These are phyloP conservation scores for Anarrhichthys ocellatus DNA, from an alignment of 2,113 vertebrate genomes.

Conservation along the genomic window DNA sequence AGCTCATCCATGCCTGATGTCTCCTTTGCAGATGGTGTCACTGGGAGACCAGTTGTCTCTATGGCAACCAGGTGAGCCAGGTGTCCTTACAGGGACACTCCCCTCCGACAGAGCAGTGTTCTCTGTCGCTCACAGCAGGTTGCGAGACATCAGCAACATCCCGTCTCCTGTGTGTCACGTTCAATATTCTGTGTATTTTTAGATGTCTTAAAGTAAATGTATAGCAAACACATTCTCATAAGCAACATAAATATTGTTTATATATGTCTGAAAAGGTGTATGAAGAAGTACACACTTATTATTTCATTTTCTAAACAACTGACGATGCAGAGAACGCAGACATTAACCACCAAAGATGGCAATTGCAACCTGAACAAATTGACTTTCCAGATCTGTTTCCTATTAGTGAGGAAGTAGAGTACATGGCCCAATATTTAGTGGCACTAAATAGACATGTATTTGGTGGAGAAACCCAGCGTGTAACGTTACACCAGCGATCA, in stretches of 20 bases:
- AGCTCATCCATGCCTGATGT: constrained; percentile 13
- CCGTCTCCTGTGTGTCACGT: not conserved
- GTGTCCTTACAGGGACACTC: constrained; percentile 31
- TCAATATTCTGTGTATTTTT: not conserved
- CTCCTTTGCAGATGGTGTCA: constrained; percentile 9
- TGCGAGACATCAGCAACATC: not conserved
- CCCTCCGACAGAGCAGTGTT: not conserved
- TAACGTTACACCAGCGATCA: too few relatives aligned
- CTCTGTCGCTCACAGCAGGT: not conserved
- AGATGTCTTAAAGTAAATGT: not conserved
- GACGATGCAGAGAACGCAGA: too few relatives aligned
- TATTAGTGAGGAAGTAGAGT: too few relatives aligned
- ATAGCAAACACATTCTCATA: not conserved
- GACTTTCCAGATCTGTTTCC: too few relatives aligned
- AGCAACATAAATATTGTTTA: not conserved
- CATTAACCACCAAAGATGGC: too few relatives aligned
- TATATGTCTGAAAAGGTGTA: not conserved
- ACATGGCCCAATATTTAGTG: too few relatives aligned
- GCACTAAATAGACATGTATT: too few relatives aligned
- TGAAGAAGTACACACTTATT: too few relatives aligned
- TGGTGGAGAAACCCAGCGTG: too few relatives aligned
- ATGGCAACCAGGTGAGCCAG: constrained; percentile 66
- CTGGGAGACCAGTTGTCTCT: constrained; percentile 47
- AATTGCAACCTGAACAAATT: too few relatives aligned
- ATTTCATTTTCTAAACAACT: too few relatives aligned